Evolutionary conservation across 2,888 invertebrate genomes (phyloP).

Genomic region (Oligia fasciuncula): DNA sequence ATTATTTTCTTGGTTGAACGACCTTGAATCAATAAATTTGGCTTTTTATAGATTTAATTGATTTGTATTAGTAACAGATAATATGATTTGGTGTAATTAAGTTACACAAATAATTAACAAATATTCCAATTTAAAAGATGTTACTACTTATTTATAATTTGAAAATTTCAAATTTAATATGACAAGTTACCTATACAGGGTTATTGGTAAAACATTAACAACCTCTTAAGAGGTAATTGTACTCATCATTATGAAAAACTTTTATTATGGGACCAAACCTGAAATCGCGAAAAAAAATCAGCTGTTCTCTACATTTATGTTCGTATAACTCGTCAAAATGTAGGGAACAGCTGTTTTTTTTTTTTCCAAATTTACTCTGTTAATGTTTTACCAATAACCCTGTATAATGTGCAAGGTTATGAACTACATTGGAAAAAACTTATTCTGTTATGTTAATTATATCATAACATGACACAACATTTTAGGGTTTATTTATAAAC

Average conservation of each 20-base stretch:
- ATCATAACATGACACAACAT: neutral
- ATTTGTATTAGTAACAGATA: neutral
- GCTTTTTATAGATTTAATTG: neutral
- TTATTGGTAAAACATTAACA: too few species aligned
- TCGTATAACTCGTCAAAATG: too few species aligned
- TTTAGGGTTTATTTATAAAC: too few species aligned
- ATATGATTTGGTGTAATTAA: neutral
- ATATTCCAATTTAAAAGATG: neutral
- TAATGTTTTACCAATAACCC: too few species aligned
- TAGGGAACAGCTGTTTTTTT: too few species aligned
- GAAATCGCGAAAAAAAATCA: too few species aligned
- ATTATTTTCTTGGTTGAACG: slow-evolving; percentile 24
- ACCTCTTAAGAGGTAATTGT: too few species aligned
- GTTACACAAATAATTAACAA: neutral
- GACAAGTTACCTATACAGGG: neutral
- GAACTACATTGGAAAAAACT: neutral
- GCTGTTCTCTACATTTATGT: too few species aligned
- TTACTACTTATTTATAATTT: neutral
- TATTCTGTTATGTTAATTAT: neutral
- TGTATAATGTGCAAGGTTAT: neutral
- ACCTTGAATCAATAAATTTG: slow-evolving; percentile 4
- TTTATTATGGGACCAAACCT: too few species aligned
- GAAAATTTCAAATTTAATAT: too few species aligned
- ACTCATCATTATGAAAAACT: too few species aligned
- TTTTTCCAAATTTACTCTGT: too few species aligned